Percentiles rank a stretch among this genome's conserved stretches.
These are phyloP conservation scores for Psettodes erumei DNA, from an alignment of 2,113 vertebrate species.

Conservation along the genomic window DNA sequence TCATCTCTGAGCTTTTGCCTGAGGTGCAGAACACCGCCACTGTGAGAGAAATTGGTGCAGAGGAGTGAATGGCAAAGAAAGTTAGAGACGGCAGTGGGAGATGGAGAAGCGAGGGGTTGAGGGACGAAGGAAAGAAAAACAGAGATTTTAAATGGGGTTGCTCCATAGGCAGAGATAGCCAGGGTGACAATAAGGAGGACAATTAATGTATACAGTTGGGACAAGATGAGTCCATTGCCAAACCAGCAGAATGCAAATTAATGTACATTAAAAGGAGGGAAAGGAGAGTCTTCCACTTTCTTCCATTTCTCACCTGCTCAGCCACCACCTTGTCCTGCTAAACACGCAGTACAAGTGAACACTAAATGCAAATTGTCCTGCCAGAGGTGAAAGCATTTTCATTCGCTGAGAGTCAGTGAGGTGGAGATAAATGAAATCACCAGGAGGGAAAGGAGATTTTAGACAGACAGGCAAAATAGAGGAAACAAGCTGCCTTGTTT, in stretches of 20 bases:
- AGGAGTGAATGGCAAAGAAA: conserved; percentile 12
- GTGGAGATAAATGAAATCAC: no score
- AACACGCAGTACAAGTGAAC: no score
- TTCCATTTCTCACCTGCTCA: no score
- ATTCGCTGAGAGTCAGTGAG: no score
- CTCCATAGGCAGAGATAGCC: not conserved
- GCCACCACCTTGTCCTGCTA: no score
- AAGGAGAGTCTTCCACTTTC: no score
- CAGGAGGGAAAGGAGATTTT: no score
- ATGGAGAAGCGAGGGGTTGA: conserved; percentile 3
- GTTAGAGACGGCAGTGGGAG: not conserved
- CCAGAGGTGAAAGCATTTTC: no score
- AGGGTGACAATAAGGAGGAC: not conserved
- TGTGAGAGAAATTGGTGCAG: conserved; percentile 42
- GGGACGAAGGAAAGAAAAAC: conserved; percentile 3
- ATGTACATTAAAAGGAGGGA: no score
- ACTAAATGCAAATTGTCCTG: no score
- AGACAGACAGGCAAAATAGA: not conserved
- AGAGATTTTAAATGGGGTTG: not conserved
- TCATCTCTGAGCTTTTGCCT: conserved; percentile 57
- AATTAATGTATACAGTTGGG: not conserved
- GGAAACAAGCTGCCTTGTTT: not conserved
- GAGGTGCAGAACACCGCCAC: conserved; percentile 43
- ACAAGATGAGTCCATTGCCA: conserved; percentile 11
- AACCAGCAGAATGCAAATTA: no score